Conservation (phyloP, 2,797 vertebrate genomes). For the Sebastes baramenuke region DNA sequence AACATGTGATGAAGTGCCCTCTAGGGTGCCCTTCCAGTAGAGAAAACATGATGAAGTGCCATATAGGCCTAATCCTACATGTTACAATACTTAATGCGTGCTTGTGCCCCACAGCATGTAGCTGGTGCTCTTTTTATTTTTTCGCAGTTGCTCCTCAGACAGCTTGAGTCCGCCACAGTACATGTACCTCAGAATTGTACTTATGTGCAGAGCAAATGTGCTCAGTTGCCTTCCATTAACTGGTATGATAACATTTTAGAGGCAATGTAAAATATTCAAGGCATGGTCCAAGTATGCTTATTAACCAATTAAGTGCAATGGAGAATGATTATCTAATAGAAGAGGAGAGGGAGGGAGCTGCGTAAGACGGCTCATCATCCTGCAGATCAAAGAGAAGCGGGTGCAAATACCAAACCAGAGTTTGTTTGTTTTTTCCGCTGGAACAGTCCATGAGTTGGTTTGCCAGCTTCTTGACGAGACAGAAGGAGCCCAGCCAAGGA, state of each 20-base stretch:
- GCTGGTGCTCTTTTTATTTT: neutral
- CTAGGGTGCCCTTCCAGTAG: too few species aligned
- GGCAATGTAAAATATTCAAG: neutral
- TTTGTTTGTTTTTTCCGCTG: conserved; percentile 1
- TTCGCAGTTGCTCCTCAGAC: neutral
- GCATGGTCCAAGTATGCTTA: neutral
- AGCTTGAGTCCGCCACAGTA: neutral
- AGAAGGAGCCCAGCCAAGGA: conserved; percentile 74
- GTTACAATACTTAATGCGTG: neutral
- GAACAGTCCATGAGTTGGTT: conserved; percentile 41
- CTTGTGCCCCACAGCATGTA: neutral
- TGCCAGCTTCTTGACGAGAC: conserved; percentile 75
- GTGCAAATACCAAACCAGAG: conserved; percentile 10
- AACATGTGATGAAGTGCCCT: too few species aligned
- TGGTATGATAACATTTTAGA: neutral
- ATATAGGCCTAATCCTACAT: neutral
- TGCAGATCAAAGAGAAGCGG: conserved; percentile 45
- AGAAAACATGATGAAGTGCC: too few species aligned
- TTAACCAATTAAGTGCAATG: neutral
- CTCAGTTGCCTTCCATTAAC: neutral
- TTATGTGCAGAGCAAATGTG: neutral
- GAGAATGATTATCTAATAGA: conserved; percentile 19
- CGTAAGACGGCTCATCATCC: conserved; percentile 1
- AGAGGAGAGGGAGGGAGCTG: conserved; percentile 3
- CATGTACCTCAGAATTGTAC: neutral